Percentiles rank a stretch among this genome's conserved stretches.
phyloP scores from a whole-genome alignment of 2,888 invertebrate genomes.

The Pseudeuparius sepicola region DNA sequence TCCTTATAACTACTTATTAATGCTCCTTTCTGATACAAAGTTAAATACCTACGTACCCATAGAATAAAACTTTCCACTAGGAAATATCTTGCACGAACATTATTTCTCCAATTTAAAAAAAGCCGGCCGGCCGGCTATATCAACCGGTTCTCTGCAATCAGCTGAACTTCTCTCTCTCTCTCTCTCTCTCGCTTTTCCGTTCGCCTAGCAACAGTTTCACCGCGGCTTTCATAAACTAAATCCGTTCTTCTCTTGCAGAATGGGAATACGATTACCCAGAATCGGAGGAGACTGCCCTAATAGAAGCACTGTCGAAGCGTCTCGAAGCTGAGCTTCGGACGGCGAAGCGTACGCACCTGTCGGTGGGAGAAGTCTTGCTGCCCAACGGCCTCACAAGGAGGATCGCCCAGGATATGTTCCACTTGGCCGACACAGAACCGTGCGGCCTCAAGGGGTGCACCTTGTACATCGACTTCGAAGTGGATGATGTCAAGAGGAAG shows the following conservation, averaged over 20 bases:
- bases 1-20: too few species aligned
- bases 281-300: constrained; percentile 44
- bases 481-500: constrained; percentile 52
- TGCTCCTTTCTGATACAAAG: too few species aligned
- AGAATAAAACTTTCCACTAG: too few species aligned
- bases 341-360: constrained; percentile 68
- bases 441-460: constrained; percentile 79
- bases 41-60: too few species aligned
- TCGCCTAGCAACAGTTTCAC: constrained; percentile 23
- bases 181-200: constrained; percentile 19
- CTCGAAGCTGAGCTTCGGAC: constrained; percentile 69
- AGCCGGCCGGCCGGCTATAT: constrained; percentile 1
- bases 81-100: too few species aligned
- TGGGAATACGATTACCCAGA: constrained; percentile 29
- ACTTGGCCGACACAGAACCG: constrained; percentile 78
- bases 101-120: too few species aligned
- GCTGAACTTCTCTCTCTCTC: constrained; percentile 16
- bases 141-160: constrained; percentile 14
- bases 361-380: constrained; percentile 73
- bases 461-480: constrained; percentile 71
- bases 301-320: constrained; percentile 60
- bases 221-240: constrained; percentile 16
- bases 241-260: constrained; percentile 19
- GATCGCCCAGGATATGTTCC: constrained; percentile 66
- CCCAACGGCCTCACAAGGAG: constrained; percentile 70